Conservation (phyloP, 1,140 invertebrate species). For the Drosophila lacteicornis region DNA sequence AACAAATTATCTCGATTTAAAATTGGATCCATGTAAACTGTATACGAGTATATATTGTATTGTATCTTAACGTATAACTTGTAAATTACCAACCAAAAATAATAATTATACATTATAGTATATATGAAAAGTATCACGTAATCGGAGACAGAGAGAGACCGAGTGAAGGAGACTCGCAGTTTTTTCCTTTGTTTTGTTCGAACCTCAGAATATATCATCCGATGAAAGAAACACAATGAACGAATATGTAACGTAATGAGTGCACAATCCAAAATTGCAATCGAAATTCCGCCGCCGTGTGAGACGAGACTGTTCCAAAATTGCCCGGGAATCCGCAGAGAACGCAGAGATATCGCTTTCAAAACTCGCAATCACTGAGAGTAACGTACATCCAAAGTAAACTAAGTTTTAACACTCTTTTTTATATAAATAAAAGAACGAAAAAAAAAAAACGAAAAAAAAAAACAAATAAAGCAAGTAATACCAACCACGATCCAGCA, state of each 20-base stretch:
- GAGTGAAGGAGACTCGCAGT: conserved; percentile 72
- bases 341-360: conserved; percentile 45
- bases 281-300: conserved; percentile 70
- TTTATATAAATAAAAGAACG: conserved; percentile 22
- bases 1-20: conserved; percentile 79
- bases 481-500: conserved; percentile 68
- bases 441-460: conserved; percentile 3
- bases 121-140: conserved; percentile 45
- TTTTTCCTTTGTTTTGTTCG: conserved; percentile 77
- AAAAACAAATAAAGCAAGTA: conserved; percentile 66
- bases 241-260: conserved; percentile 73
- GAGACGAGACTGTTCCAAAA: conserved; percentile 68
- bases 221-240: conserved; percentile 32
- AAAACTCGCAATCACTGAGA: conserved; percentile 45
- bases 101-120: conserved; percentile 27
- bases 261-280: conserved; percentile 51
- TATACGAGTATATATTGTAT: conserved; percentile 65
- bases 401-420: conserved; percentile 61
- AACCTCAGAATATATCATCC: conserved; percentile 52
- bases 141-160: conserved; percentile 69
- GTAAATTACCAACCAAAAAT: conserved; percentile 47
- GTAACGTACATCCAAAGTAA: conserved; percentile 72
- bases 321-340: conserved; percentile 59
- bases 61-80: conserved; percentile 57
- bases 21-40: conserved; percentile 69